Evolutionary conservation across 2,888 invertebrate species (phyloP), one percentile per base, ranked within the genome.

Genomic region (Nemotelus nigrinus): DNA sequence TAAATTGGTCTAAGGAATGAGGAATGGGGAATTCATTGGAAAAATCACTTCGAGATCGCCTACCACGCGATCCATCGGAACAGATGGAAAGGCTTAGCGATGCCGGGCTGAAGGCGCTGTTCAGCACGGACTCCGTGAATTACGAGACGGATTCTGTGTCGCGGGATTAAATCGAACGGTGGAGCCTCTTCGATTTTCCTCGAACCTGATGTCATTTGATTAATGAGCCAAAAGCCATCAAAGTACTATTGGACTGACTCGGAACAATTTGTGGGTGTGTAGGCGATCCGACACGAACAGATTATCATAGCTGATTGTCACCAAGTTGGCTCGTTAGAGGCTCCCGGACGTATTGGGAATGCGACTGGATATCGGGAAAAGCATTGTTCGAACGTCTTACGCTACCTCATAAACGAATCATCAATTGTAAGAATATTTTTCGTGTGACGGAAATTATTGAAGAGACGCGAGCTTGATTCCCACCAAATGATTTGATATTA

Each of bases 271-370:
- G 74, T 63, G 74, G 74, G 74, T 74, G 74, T 74, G 74, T 74
- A 74, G 74, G 63, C 74, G 74, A 55, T 71, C 71, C 71, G 43
- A 74, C 74, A 60, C 50, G 60, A 48, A 74, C 25, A 60, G 74
- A 74, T 74, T 74, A 74, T 74, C 63, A 63, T 48, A 41, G 63
- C 74, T 74, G 74, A 74, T 74, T 74, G 74, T 74, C 74, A 74
- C 74, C 74, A 72, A 58, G 60, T 60, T 41, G 63, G n/a, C 74
- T 63, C 48, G 44, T 74, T 60, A 60, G 3, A 43, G 8, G 8
- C 50, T 45, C 41, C 50, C 43, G 55, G 55, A 6, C 44, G 57
- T 53, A 55, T 71, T 55, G 53, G 44, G 44, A 39, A 48, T 41
- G 63, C 10, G 41, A 25, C 47, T 41, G 60, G 48, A 39, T 63